A percentile compares a stretch with the other conserved stretches of the same genome.
These are phyloP conservation scores for Mola mola DNA, from an alignment of 2,113 vertebrate genomes.

Conservation along the genomic window DNA sequence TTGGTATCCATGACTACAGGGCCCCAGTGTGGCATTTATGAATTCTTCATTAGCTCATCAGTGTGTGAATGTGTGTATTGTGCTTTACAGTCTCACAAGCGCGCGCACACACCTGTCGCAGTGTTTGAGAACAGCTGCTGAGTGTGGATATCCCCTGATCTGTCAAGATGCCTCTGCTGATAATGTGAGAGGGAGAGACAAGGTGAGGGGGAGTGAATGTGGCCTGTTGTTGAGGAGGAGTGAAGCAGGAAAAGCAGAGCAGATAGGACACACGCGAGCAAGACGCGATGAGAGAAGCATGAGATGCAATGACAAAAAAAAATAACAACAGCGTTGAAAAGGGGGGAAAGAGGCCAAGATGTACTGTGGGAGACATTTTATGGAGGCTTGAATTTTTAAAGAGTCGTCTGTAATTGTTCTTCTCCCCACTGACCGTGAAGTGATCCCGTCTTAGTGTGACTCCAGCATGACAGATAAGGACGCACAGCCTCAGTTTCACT, in stretches of 20 bases:
- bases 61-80: slow-evolving; percentile 14
- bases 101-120: slow-evolving; percentile 52
- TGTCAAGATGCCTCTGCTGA: slow-evolving; percentile 53
- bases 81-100: neutral
- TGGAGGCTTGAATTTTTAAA: slow-evolving; percentile 9
- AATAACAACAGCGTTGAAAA: too few relatives aligned
- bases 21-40: slow-evolving; percentile 67
- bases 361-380: too few relatives aligned
- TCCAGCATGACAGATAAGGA: neutral
- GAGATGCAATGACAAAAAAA: neutral
- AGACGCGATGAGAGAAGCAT: neutral
- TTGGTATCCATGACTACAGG: slow-evolving; percentile 70
- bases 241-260: slow-evolving; percentile 26
- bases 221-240: slow-evolving; percentile 18
- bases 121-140: slow-evolving; percentile 63
- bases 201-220: neutral
- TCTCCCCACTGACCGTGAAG: neutral
- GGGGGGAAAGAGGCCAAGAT: neutral
- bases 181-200: slow-evolving; percentile 33
- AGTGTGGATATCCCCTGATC: slow-evolving; percentile 58
- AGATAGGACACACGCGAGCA: neutral
- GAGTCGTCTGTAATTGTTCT: slow-evolving; percentile 2
- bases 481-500: neutral
- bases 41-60: slow-evolving; percentile 70
- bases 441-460: neutral